Base-by-base conservation (phyloP, 1,140 invertebrate species). In the Pogonognathellus flavescens region DNA sequence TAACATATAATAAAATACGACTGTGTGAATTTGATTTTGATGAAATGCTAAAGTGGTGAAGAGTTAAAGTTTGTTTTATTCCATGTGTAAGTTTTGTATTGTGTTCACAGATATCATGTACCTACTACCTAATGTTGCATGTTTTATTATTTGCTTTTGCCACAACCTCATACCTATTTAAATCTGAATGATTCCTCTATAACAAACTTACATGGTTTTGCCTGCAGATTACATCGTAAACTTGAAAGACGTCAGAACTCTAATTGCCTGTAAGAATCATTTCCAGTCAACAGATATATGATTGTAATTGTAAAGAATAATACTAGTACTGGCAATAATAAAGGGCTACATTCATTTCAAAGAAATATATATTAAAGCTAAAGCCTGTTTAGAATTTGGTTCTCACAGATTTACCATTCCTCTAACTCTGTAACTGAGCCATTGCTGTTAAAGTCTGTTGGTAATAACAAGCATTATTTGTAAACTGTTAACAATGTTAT, bases 1-100 rank as follows among this genome's bases (percentile, higher is more conserved):
- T 76, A 49, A 76, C 70, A 76, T 76, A 76, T 6, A n/a, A n/a
- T n/a, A n/a, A n/a, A n/a, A 49, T 76, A 76, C 16, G 31, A 76
- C 70, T 13, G 70, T 76, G 70, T 76, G 70, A 76, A 76, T 41
- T 76, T 76, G 16, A 14, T 49, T 50, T 76, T 31, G 70, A 76
- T 76, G 70, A 76, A 76, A 76, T 76, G 25, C 25, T 16, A 14
- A 57, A 76, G 14, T 18, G 9, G 16, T 18, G 53, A 57, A n/a
- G n/a, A n/a, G 2, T 13, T 14, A 14, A n/a, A 14, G 53, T 57
- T 14, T n/a, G n/a, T 14, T 14, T 57, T 13, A 57, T 14, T 57
- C n/a, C 11, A 14, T 57, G 53, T 57, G 53, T 57, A n/a, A 57
- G 2, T 2, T 57, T 14, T 57, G 53, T 57, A 3, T 41, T 41